phyloP scores from a whole-genome alignment of 1,140 invertebrate genomes.

The Aphelenchoides fujianensis region DNA sequence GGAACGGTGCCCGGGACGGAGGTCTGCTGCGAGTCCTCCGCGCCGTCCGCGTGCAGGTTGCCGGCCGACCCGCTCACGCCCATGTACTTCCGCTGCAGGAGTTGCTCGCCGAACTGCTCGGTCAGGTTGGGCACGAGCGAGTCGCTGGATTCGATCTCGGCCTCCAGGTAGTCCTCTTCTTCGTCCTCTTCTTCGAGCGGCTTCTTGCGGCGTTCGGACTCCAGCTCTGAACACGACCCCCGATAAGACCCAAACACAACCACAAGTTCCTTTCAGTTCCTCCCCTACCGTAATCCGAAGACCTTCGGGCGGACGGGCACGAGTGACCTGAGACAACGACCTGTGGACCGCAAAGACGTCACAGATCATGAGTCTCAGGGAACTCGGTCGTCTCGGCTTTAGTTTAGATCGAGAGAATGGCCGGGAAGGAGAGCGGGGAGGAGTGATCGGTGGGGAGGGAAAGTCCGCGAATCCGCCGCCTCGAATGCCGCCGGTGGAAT shows the following conservation, averaged over 20 bases:
- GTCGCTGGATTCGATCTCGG: conserved; percentile 53
- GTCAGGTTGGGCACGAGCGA: conserved; percentile 40
- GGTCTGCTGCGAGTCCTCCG: conserved; percentile 20
- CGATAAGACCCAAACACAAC: no score
- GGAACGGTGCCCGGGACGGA: conserved; percentile 30
- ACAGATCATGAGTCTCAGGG: conserved; percentile 44
- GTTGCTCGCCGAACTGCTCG: conserved; percentile 51
- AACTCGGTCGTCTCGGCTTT: conserved; percentile 16
- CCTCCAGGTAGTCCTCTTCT: conserved; percentile 53
- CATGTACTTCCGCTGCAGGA: conserved; percentile 33
- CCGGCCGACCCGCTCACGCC: conserved; percentile 13
- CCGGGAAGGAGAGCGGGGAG: no score
- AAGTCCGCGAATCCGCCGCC: no score
- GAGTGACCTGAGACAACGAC: conserved; percentile 46
- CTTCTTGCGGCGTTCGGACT: conserved; percentile 24
- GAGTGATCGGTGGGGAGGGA: no score
- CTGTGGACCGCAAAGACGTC: conserved; percentile 37
- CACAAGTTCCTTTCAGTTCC: no score
- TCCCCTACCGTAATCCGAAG: conserved; percentile 17
- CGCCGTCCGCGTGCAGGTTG: neutral
- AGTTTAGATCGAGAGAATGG: no score
- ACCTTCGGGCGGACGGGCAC: conserved; percentile 5
- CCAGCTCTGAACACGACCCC: conserved; percentile 29
- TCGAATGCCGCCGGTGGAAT: no score
- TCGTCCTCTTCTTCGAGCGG: conserved; percentile 22